These are phyloP conservation scores for Phalacrocorax brasilianus DNA, from an alignment of 2,113 vertebrate species.

Conservation along the genomic window DNA sequence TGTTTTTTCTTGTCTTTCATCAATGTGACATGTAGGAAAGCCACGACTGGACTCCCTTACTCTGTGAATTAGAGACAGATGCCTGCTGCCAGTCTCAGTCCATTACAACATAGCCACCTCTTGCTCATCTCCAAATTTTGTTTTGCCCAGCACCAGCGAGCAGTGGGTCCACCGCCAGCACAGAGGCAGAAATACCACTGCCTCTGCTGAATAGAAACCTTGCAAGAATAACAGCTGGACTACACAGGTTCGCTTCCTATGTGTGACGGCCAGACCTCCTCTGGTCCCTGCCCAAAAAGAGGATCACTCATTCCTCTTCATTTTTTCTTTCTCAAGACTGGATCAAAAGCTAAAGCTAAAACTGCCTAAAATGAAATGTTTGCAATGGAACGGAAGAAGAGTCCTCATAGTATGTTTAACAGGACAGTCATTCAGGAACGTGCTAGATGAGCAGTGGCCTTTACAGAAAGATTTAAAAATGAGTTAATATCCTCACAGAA, in stretches of 20 bases:
- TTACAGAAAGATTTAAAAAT: not conserved
- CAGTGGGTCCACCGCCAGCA: too few relatives aligned
- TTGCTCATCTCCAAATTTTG: too few relatives aligned
- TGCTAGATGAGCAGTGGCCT: not conserved
- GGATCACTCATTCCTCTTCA: not conserved
- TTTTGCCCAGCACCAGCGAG: too few relatives aligned
- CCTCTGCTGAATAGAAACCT: too few relatives aligned
- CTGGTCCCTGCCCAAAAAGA: not conserved
- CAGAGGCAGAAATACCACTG: too few relatives aligned
- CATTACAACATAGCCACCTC: too few relatives aligned
- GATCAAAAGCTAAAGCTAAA: not conserved
- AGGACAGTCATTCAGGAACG: not conserved
- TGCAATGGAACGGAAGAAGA: not conserved
- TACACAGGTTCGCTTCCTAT: too few relatives aligned
- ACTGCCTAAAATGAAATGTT: not conserved
- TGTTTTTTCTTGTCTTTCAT: not conserved
- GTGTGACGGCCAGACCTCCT: not conserved
- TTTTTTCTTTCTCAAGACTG: not conserved
- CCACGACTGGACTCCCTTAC: not conserved
- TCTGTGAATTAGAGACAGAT: not conserved
- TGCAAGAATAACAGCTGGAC: too few relatives aligned
- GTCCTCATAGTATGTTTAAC: not conserved
- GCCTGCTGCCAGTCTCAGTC: too few relatives aligned
- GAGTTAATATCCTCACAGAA: not conserved
- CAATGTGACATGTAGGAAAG: fast-evolving